Base-by-base conservation (phyloP, 2,888 invertebrate species). In the Philaethria dido region DNA sequence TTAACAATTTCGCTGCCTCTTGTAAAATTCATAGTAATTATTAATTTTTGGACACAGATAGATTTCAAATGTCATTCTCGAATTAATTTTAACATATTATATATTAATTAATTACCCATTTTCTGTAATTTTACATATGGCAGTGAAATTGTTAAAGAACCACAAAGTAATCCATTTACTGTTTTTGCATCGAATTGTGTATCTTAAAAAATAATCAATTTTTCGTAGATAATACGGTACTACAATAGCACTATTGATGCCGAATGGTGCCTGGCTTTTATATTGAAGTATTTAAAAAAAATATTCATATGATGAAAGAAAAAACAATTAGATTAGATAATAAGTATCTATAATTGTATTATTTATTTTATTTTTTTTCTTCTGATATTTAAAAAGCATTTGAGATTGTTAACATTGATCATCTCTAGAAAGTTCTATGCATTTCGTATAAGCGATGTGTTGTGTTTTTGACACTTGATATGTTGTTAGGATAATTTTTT, bases 221-320 rank as follows among this genome's bases (percentile, higher is more conserved):
- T 50, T 50, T 33, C n/a, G 39, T 60, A 45, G 57, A 48, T 47
- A 50, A 48, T 39, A 57, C 13, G 57, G 47, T 25, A 57, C 57
- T 64, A 64, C 74, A 75, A 68, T 72, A 72, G 72, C 73, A 75
- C 64, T 76, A 77, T 71, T 76, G 73, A 81, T 78, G 78, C 84
- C 85, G 78, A 80, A 80, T 78, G 84, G 84, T 87, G 87, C 87
- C 85, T 85, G 82, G 84, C 85, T 84, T 85, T 79, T 79, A 76
- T 81, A 83, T 73, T 78, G 78, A 82, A 82, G 80, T 83, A 81
- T 81, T 81, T 80, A 80, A 81, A 81, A 78, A 45, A 60, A 29
- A 47, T 44, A 45, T 33, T 29, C 60, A 60, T 45, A 45, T 45
- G 80, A 79, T 72, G 75, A 71, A 77, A 22, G 33, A 47, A 42